Percentiles rank a stretch among this genome's conserved stretches.
These are phyloP conservation scores for Actenoides lindsayi DNA, from an alignment of 2,113 vertebrate species.

Conservation along the genomic window DNA sequence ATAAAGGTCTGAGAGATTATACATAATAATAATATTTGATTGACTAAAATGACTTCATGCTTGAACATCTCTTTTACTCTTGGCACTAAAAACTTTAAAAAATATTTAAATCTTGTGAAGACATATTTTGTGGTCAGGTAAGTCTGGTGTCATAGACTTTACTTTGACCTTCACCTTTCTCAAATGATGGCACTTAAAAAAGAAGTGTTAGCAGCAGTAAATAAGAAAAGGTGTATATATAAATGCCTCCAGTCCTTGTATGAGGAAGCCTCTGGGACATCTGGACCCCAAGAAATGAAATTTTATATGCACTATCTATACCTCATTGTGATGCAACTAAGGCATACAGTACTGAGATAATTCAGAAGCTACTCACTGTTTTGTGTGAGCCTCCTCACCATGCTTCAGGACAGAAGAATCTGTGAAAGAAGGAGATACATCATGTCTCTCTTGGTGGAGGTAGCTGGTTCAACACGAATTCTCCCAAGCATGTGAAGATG, in stretches of 20 bases:
- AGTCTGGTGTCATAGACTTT: background rate
- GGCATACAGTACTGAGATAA: background rate
- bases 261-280: background rate
- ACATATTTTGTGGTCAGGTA: background rate
- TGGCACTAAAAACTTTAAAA: background rate
- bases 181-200: background rate
- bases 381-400: background rate
- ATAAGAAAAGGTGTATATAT: background rate
- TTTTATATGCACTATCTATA: background rate
- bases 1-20: background rate
- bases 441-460: background rate
- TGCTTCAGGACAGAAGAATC: background rate
- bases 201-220: background rate
- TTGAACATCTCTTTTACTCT: background rate
- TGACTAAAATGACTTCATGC: background rate
- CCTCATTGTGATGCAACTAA: background rate
- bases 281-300: background rate
- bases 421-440: background rate
- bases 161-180: background rate
- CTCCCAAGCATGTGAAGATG: background rate
- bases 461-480: background rate
- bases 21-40: background rate
- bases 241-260: background rate
- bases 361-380: background rate
- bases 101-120: background rate